Evolutionary conservation across 2,797 vertebrate genomes (phyloP).

Genomic region (Anniella stebbinsi): DNA sequence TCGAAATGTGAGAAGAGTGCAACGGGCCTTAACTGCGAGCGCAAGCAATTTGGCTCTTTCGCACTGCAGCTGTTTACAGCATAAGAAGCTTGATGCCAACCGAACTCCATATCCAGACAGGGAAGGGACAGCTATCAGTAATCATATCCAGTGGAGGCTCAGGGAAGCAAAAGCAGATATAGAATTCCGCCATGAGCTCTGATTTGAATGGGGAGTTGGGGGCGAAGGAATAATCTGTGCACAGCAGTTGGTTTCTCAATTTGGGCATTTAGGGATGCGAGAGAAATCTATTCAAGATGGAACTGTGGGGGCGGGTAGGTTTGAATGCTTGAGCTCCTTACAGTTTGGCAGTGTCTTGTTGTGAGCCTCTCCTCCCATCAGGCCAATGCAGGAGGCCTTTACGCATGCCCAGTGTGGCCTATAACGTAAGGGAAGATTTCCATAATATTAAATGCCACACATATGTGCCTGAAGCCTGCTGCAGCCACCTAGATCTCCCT

Average conservation of each 20-base stretch:
- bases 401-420: too few relatives aligned
- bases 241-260: neutral
- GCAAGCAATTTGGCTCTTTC: neutral
- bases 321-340: neutral
- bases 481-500: neutral
- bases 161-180: conserved; percentile 23
- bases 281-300: neutral
- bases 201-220: neutral
- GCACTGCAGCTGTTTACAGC: conserved; percentile 15
- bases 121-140: conserved; percentile 41
- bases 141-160: conserved; percentile 10
- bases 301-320: neutral
- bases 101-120: conserved; percentile 44
- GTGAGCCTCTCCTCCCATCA: neutral
- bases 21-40: neutral
- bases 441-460: too few relatives aligned
- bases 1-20: conserved; percentile 53
- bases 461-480: neutral
- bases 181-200: neutral
- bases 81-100: neutral
- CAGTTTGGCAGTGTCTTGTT: neutral
- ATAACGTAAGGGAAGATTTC: neutral
- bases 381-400: neutral
- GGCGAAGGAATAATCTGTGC: neutral
- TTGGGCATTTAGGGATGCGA: neutral